These are phyloP conservation scores for Ganaspis sp. DNA, from an alignment of 1,140 invertebrate genomes.

Conservation along the genomic window DNA sequence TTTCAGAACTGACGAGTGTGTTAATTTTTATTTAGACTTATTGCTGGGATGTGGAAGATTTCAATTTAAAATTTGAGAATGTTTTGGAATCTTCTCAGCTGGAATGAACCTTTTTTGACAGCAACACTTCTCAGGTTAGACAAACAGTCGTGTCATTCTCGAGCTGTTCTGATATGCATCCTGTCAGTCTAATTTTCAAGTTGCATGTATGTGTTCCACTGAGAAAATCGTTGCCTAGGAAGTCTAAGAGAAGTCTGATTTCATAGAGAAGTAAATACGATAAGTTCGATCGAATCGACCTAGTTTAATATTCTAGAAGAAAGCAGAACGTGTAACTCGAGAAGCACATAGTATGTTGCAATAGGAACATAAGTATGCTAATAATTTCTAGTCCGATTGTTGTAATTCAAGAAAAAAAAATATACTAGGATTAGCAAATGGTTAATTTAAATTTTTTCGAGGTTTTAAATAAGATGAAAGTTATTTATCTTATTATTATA, in stretches of 20 bases:
- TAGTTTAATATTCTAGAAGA: conserved; percentile 24
- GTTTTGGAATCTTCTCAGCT: background rate
- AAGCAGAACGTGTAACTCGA: conserved; percentile 19
- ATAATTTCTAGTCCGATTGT: background rate
- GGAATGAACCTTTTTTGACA: background rate
- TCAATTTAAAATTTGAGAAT: background rate
- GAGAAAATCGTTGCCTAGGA: background rate
- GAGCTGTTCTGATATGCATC: conserved; percentile 14
- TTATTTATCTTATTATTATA: too few species aligned
- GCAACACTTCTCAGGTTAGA: background rate
- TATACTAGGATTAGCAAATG: too few species aligned
- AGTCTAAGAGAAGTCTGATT: background rate
- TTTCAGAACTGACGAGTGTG: too few species aligned
- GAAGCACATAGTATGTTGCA: conserved; percentile 12
- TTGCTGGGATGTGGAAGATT: too few species aligned
- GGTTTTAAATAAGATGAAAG: too few species aligned
- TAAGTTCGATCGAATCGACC: conserved; percentile 20
- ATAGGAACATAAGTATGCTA: conserved; percentile 12
- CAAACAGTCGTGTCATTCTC: background rate
- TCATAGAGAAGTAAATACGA: conserved; percentile 17
- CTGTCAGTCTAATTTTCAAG: conserved; percentile 20
- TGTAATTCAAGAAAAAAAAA: too few species aligned
- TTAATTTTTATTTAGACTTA: too few species aligned
- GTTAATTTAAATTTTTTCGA: too few species aligned
- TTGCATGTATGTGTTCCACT: background rate